Base-by-base conservation (phyloP, 2,797 vertebrate genomes). In the Tolypeutes matacus region DNA sequence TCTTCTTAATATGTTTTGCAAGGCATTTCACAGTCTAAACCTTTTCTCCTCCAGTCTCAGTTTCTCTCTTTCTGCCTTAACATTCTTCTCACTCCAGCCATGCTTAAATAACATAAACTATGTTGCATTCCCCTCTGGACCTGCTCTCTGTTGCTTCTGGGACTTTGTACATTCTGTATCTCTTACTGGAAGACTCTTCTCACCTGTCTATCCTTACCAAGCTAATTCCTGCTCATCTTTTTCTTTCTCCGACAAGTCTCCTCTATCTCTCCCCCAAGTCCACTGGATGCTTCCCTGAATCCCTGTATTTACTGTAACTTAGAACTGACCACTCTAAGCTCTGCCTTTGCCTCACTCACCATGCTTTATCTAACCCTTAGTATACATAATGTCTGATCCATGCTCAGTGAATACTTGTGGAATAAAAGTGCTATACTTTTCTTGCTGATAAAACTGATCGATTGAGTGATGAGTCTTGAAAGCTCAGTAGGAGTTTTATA, bases 381-480 rank as follows among this genome's bases (percentile, higher is more conserved):
- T 8, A 9, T 18, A 46, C 46, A 46, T 46, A 8, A n/a, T 67
- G 23, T 21, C 72, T 80, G 29, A 67, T 46, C 4, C 6, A 6
- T 12, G 51, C 36, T 46, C 58, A 36, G 58, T 29, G 9, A 60
- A 23, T 64, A 76, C n/a, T 76, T 73, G 31, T 46, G 46, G 46
- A 9, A 46, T 46, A 46, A 46, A 46, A 46, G 46, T 46, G 1
- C 46, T 46, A 1, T 46, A 46, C 5, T 8, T 46, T 46, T 46
- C 46, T 46, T 46, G 46, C n/a, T 42, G 15, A 80, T 70, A 93
- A 91, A 95, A 76, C 18, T 49, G 42, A 56, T 67, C 78, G 69
- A 34, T 56, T 78, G 85, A 67, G 39, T 60, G 60, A 60, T 69
- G 27, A 75, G 27, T 64, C 76, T 90, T 86, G 14, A 94, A 88